Conservation (phyloP, 2,888 invertebrate species). For the Oxycera nigricornis region DNA sequence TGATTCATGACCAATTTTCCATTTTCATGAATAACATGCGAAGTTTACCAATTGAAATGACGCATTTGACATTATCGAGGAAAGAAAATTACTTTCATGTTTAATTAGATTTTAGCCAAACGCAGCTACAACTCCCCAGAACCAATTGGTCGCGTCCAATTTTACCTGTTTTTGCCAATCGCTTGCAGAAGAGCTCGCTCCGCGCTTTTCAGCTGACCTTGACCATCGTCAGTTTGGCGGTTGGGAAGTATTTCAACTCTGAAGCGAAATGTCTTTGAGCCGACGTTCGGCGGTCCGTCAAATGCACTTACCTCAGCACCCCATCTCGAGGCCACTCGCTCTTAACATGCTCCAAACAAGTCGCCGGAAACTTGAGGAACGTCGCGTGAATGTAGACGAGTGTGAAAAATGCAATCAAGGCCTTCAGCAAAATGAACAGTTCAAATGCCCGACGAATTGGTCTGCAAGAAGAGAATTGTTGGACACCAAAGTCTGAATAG, state of each 20-base stretch:
- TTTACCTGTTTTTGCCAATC: conserved; percentile 21
- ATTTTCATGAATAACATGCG: too few relatives aligned
- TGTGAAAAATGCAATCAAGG: conserved; percentile 84
- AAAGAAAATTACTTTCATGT: too few relatives aligned
- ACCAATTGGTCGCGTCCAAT: too few relatives aligned
- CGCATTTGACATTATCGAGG: too few relatives aligned
- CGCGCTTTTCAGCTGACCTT: not conserved
- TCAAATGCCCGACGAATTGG: conserved; percentile 56
- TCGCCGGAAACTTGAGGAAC: conserved; percentile 90
- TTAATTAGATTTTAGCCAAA: too few relatives aligned
- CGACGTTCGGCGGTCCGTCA: too few relatives aligned
- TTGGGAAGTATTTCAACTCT: conserved; percentile 36
- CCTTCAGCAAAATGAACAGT: conserved; percentile 65
- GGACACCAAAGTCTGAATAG: too few relatives aligned
- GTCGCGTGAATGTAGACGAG: conserved; percentile 94
- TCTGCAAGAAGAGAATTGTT: conserved; percentile 50
- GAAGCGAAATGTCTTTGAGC: too few relatives aligned
- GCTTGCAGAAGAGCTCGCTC: not conserved
- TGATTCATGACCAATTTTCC: too few relatives aligned
- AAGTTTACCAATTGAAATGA: too few relatives aligned
- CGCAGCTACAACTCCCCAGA: too few relatives aligned
- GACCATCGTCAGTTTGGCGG: not conserved
- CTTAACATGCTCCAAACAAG: conserved; percentile 88
- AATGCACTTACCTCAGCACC: conserved; percentile 67
- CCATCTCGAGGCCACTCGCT: conserved; percentile 95